Evolutionary conservation across 1,140 invertebrate genomes (phyloP), one percentile per base, ranked within the genome.

Genomic region (Acromyrmex heyeri): DNA sequence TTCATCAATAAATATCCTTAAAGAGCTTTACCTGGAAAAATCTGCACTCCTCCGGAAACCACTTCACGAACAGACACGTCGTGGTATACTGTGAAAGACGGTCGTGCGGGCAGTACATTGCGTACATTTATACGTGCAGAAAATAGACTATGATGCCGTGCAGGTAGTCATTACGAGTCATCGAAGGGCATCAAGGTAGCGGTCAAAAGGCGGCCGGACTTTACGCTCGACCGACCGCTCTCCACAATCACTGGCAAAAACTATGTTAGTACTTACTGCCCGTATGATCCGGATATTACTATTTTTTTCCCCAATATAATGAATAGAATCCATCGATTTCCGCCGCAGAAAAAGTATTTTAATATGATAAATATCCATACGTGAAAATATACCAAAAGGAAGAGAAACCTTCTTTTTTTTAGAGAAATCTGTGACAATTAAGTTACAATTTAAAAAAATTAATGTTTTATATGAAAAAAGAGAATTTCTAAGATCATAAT

Each of bases 151-250:
- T 85, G 70, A 85, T 91, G 89, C 81, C 87, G 87, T 75, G 57
- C 76, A 83, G 48, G 73, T 59, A 57, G 87, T 87, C 83, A 91
- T 93, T 92, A 88, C 85, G 91, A 93, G 59, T 90, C 91, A 93
- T 91, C 87, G 91, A 95, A 94, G 92, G 92, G 93, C 89, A 92
- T 91, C 92, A 91, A 82, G 90, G 87, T 93, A 94, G 91, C 92
- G 92, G 92, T 94, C 92, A 86, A 91, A 91, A 91, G 92, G 91
- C 92, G 91, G 91, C 83, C 79, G 90, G 87, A 90, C 91, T 93
- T 94, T 91, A 93, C 93, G 93, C 93, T 92, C 91, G 87, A 86
- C 85, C 92, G 92, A 94, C 34, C 72, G 50, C 81, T 64, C 44
- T 79, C 59, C 83, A 85, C 67, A 90, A 89, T 91, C 81, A 85